These are phyloP conservation scores for Oxygymnocypris stewartii DNA, from an alignment of 2,113 vertebrate genomes.

Conservation along the genomic window DNA sequence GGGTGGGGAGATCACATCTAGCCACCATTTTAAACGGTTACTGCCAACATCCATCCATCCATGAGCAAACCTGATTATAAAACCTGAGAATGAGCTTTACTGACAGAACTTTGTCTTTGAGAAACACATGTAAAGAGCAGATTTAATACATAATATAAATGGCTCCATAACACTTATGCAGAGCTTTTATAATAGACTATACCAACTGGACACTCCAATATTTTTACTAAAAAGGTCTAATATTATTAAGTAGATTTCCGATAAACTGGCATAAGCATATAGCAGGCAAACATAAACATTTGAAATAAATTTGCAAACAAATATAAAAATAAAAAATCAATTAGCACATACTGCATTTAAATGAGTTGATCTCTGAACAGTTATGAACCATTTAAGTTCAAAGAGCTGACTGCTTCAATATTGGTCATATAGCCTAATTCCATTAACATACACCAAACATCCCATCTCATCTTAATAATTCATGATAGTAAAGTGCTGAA, in stretches of 20 bases:
- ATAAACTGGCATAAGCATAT: not conserved
- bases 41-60: not conserved
- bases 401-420: not conserved
- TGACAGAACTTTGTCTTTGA: not conserved
- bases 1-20: not conserved
- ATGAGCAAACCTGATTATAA: not conserved
- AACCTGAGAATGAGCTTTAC: not conserved
- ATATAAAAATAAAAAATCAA: not conserved
- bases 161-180: not conserved
- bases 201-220: not conserved
- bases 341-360: not conserved
- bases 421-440: not conserved
- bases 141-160: not conserved
- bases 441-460: not conserved
- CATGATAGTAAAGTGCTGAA: too few relatives aligned
- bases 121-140: not conserved
- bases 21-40: constrained; percentile 8
- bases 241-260: not conserved
- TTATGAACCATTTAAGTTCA: not conserved
- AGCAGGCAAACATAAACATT: not conserved
- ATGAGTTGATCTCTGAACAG: not conserved
- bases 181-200: not conserved
- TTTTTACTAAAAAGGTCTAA: not conserved
- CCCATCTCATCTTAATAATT: not conserved
- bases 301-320: not conserved